Base-by-base conservation (phyloP, 2,113 vertebrate species). In the Prochilodus magdalenae region DNA sequence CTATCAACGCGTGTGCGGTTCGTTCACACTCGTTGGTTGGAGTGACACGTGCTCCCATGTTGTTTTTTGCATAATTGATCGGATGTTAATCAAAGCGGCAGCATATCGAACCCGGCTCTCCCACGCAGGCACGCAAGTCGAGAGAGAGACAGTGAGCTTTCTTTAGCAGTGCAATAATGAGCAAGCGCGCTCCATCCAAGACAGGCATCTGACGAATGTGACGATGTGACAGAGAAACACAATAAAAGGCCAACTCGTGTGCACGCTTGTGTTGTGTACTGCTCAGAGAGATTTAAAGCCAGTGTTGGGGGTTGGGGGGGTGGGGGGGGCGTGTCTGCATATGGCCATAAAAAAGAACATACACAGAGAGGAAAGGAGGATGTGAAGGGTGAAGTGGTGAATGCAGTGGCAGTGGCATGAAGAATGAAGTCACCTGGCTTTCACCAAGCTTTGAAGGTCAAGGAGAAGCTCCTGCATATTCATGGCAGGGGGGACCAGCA, bases 391-490 rank as follows among this genome's bases (percentile, higher is more conserved):
- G 59, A 77, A 88, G 81, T 87, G 81, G 88, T 83, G 55, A 91
- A 91, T 86, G 90, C 74, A 84, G 76, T 91, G 89, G 88, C 90
- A 82, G 80, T 91, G 88, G 88, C 91, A 90, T 91, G 90, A 92
- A 92, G 92, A 94, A 93, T 93, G 92, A 93, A 94, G 93, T 94
- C 92, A 94, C 93, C 93, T 94, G 93, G 92, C 90, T 92, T 91
- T 87, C 89, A 88, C 87, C 87, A 83, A 90, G 91, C 93, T 93
- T 92, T 99, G 97, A 99, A 99, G 98, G 97, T 99, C 97, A 99
- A 97, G 97, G 96, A 95, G 95, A 96, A 93, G 94, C 94, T 96
- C 95, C 96, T 98, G 97, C 96, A 99, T 99, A 99, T 99, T 98
- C 97, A 99, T 97, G 91, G 87, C 92, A 60, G 57, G 57, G 89